Conservation (phyloP, 2,113 vertebrate species). For the Oreochromis tanganicae region DNA sequence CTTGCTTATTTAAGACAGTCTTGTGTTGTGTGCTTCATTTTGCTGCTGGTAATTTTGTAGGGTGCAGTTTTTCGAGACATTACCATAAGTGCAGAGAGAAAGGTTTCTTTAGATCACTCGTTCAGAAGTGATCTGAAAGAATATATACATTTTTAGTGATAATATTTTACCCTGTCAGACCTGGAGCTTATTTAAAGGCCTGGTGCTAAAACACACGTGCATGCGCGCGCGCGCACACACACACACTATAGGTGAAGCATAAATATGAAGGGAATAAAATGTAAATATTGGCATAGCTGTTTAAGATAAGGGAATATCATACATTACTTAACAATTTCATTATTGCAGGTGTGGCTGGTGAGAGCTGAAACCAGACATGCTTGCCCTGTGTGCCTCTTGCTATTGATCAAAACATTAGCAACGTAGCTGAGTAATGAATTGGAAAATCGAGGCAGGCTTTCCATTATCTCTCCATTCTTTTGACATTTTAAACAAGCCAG, state of each 20-base stretch:
- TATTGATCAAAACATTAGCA: slow-evolving; percentile 21
- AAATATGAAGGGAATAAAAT: neutral
- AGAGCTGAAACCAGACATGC: neutral
- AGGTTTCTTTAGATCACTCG: neutral
- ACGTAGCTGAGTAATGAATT: slow-evolving; percentile 8
- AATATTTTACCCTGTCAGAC: neutral
- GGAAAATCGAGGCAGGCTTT: slow-evolving; percentile 18
- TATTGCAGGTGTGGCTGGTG: neutral
- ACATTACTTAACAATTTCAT: neutral
- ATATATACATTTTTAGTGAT: neutral
- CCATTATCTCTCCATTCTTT: neutral
- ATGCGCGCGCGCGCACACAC: neutral
- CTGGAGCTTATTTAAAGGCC: neutral
- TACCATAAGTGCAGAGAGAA: neutral
- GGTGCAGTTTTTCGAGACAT: neutral
- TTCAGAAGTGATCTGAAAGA: neutral
- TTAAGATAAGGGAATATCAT: neutral
- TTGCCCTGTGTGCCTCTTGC: neutral
- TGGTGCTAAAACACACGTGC: neutral
- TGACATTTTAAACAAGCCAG: slow-evolving; percentile 28
- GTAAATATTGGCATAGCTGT: neutral
- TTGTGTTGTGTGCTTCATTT: neutral
- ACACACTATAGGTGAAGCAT: neutral
- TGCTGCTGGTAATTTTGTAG: neutral
- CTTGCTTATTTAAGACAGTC: neutral